Percentiles rank a stretch among this genome's conserved stretches.
Evolutionary conservation across 23 tunicate genomes (phyloP).

Genomic region (Botrylloides violaceus): DNA sequence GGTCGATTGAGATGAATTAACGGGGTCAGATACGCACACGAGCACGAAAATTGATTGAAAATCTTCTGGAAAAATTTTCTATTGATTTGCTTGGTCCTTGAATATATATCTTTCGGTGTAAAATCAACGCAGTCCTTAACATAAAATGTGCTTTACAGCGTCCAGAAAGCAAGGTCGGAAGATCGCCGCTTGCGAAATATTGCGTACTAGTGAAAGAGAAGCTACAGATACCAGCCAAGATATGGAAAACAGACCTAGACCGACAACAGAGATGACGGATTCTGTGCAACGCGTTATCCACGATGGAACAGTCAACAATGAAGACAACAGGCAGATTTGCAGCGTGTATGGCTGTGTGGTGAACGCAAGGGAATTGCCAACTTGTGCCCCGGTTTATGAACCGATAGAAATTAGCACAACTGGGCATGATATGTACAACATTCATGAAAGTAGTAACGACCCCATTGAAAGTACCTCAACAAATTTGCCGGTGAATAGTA

Average conservation of each 20-base stretch:
- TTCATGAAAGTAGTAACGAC: background rate
- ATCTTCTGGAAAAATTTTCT: no score
- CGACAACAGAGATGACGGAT: background rate
- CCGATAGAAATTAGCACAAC: background rate
- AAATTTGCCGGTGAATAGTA: background rate
- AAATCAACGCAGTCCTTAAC: no score
- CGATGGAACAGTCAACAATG: background rate
- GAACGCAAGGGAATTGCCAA: background rate
- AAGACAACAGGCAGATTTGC: background rate
- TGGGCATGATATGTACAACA: background rate
- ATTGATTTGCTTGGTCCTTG: no score
- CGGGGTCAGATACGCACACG: no score
- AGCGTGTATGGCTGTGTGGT: background rate
- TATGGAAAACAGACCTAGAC: background rate
- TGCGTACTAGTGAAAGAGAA: background rate
- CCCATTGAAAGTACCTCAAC: background rate
- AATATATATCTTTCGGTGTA: no score
- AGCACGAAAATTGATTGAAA: no score
- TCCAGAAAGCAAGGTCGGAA: slow-evolving; percentile 25
- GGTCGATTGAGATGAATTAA: no score
- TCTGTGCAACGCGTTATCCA: background rate
- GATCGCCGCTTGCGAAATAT: slow-evolving; percentile 12
- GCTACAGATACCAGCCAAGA: background rate
- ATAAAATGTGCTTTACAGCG: slow-evolving; percentile 33
- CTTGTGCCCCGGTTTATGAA: background rate